Base-by-base conservation (phyloP, 2,797 vertebrate species). In the Anniella stebbinsi region DNA sequence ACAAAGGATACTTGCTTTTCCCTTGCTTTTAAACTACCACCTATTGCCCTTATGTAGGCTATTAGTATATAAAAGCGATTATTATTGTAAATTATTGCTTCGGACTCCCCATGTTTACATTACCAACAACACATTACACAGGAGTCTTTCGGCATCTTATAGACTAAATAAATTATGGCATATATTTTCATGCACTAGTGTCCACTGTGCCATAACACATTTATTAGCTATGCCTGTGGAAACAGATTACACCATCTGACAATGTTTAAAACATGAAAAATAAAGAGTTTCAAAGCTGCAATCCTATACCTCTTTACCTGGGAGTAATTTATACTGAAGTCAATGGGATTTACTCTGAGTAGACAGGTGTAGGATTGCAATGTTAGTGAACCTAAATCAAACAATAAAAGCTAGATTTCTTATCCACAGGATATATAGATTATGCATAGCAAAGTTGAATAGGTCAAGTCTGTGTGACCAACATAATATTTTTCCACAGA, bases 401-500 rank as follows among this genome's bases (percentile, higher is more conserved):
- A 70, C 36, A 23, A 73, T 23, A 82, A 28, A 73, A 17, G 1
- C 38, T 82, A 41, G 41, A 45, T 57, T n/a, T 66, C 38, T 76
- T 87, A 76, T 54, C 38, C 57, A 33, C 28, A 25, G 36, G 2
- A 33, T 69, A 77, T 54, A 83, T 8, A 33, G 36, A 76, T 25
- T 51, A 57, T 57, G 60, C 21, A 69, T 77, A 83, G n/a, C 13
- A 86, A 80, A n/a, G 12, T 66, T 54, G 4, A 82, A 4, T 10
- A 73, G 33, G 48, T 36, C 38, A 60, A 17, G 23, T 23, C 9
- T 69, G 33, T 84, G 38, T 80, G 57, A 80, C 6, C 60, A 84
- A 33, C 73, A 91, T 69, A 96, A 93, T 94, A 80, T 78, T 93
- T 93, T 92, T 94, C 57, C n/a, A 76, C 92, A 92, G n/a, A 38